Evolutionary conservation across 2,797 vertebrate species (phyloP), one percentile per base, ranked within the genome.

Genomic region (Tokudaia muenninki): DNA sequence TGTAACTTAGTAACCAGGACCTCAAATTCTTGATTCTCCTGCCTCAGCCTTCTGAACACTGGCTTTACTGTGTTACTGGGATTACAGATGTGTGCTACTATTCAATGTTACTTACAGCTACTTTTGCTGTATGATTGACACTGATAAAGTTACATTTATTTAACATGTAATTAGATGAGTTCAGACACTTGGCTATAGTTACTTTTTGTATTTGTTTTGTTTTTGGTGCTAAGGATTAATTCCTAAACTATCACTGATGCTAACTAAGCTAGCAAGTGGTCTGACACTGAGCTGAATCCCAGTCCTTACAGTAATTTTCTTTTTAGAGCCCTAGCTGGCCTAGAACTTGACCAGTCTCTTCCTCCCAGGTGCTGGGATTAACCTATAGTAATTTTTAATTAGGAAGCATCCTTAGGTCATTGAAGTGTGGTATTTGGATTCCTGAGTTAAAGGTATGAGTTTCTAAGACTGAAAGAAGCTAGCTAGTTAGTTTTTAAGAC

Each of bases 381-480:
- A 21, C 34, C 21, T 47, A 29, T 31, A 82, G n/a, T 61, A 34
- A 44, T 34, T 83, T 93, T 88, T 89, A 44, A 52, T 79, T 89
- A 65, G 78, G 67, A 21, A 34, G 7, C 13, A 50, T 11, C 24
- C 55, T 24, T 59, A 19, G 31, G 44, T 57, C 19, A 47, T 61
- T 26, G n/a, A 94, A 34, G 50, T 26, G 41, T 87, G 9, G 8
- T 79, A 37, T 97, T 96, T 94, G 90, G 61, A 90, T 86, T 92
- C 65, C 91, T 92, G 52, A 55, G 47, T 13, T 65, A 22, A 22
- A 37, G 6, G 31, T 81, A 19, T 80, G 55, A 34, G 31, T 94
- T 95, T 95, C 47, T 94, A 89, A 59, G 57, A 95, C 81, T 61
- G 44, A 65, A 47, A 44, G 59, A 83, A 83, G 81, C 41, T 61